Evolutionary conservation across 2,797 vertebrate species (phyloP).

Genomic region (Lacerta agilis): DNA sequence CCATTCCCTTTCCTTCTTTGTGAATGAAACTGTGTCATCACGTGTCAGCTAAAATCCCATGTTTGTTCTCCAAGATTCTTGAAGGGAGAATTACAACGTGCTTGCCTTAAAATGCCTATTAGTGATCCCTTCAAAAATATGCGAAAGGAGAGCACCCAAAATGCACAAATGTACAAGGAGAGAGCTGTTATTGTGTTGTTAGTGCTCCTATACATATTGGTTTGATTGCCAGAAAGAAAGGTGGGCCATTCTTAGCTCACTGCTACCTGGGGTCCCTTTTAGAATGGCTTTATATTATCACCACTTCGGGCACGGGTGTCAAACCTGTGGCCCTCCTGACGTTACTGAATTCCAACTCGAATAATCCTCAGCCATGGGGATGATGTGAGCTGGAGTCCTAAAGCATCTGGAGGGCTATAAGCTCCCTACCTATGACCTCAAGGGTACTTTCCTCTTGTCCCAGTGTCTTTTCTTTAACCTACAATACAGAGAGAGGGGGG

Average conservation of each 20-base stretch:
- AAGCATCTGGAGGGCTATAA: no score
- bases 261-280: conserved; percentile 23
- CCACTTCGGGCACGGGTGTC: no score
- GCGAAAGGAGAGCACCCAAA: not conserved
- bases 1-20: not conserved
- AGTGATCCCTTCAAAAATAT: not conserved
- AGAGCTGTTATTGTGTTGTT: not conserved
- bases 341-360: no score
- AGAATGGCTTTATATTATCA: not conserved
- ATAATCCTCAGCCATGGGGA: no score
- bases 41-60: not conserved
- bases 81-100: not conserved
- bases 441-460: not conserved
- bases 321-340: no score
- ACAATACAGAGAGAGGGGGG: not conserved
- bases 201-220: not conserved
- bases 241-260: not conserved
- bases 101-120: not conserved
- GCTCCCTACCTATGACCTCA: no score
- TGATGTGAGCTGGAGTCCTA: no score
- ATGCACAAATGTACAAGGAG: not conserved
- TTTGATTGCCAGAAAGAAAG: not conserved
- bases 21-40: not conserved
- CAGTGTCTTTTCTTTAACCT: conserved; percentile 33
- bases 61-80: not conserved